Evolutionary conservation across 1,140 invertebrate species (phyloP).

Genomic region (Apis laboriosa): DNA sequence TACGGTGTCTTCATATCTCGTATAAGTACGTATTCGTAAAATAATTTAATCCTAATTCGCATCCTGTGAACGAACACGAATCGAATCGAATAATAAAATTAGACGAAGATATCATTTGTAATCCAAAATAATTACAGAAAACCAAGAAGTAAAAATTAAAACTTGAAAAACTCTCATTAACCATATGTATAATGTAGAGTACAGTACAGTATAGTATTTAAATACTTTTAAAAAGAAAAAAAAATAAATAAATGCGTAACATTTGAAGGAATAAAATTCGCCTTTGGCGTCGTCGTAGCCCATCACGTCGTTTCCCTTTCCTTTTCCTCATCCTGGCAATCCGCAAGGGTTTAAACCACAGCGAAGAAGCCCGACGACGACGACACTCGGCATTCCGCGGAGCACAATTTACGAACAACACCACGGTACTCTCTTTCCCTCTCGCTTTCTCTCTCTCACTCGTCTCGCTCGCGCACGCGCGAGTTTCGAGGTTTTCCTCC

Average conservation of each 20-base stretch:
- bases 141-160: too few species aligned
- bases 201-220: too few species aligned
- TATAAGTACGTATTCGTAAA: too few species aligned
- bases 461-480: neutral
- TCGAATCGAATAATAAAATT: too few species aligned
- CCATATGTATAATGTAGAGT: too few species aligned
- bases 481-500: constrained; percentile 5
- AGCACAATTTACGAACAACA: constrained; percentile 44
- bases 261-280: constrained; percentile 25
- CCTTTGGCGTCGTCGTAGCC: neutral
- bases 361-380: constrained; percentile 27
- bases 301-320: constrained; percentile 31
- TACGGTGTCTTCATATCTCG: too few species aligned
- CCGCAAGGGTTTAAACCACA: constrained; percentile 48
- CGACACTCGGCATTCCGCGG: constrained; percentile 29
- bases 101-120: too few species aligned
- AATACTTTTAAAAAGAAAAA: neutral
- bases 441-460: neutral
- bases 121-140: too few species aligned
- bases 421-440: neutral
- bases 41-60: too few species aligned
- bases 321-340: constrained; percentile 27
- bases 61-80: too few species aligned
- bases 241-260: too few species aligned
- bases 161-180: too few species aligned